Evolutionary conservation across 2,888 invertebrate species (phyloP).

Genomic region (Selenia dentaria): DNA sequence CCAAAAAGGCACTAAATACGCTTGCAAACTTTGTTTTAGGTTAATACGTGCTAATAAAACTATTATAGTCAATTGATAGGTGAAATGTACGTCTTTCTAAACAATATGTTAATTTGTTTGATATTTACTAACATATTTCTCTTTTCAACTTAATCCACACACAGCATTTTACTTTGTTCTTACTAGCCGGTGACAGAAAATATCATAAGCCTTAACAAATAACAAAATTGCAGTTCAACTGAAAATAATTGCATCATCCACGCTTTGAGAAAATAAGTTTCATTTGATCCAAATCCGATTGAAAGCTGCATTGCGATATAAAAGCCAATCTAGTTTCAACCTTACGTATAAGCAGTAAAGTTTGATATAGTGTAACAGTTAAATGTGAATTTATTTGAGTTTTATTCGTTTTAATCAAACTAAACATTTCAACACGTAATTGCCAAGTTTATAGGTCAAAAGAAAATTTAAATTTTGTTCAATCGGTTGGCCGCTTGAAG

Average conservation of each 20-base stretch:
- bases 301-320: slow-evolving; percentile 11
- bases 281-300: slow-evolving; percentile 12
- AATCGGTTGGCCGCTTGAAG: neutral
- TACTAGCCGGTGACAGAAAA: neutral
- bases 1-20: no score
- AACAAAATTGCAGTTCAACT: slow-evolving; percentile 7
- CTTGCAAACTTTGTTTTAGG: no score
- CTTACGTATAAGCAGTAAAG: slow-evolving; percentile 1
- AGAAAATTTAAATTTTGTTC: slow-evolving; percentile 13
- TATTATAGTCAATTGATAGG: no score
- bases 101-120: no score
- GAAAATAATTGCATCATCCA: slow-evolving; percentile 10
- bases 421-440: slow-evolving; percentile 37
- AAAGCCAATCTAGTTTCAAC: slow-evolving; percentile 6
- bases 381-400: slow-evolving; percentile 9
- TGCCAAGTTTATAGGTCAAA: slow-evolving; percentile 31
- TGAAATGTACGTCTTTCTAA: no score
- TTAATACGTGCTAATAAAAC: no score
- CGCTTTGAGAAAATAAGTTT: slow-evolving; percentile 5
- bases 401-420: slow-evolving; percentile 33
- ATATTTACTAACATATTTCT: no score
- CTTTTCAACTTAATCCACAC: no score
- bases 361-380: neutral
- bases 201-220: slow-evolving; percentile 1
- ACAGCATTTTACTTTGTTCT: neutral